phyloP scores from a whole-genome alignment of 35 echinoderm and acorn worm species.

The Stichopus chloronotus region DNA sequence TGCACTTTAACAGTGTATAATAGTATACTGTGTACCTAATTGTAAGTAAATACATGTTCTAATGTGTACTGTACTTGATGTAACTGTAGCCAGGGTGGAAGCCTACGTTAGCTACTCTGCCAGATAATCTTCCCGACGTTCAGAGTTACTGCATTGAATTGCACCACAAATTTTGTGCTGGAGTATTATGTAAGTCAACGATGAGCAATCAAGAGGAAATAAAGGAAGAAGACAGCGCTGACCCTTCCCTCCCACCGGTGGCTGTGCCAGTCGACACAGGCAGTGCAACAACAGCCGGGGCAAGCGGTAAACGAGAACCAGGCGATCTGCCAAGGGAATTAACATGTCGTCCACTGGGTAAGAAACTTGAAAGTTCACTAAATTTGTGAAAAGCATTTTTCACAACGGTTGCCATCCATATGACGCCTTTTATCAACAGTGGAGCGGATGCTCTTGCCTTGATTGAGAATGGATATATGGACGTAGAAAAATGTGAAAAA shows the following conservation, averaged over 20 bases:
- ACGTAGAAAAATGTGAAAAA: no score
- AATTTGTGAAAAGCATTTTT: no score
- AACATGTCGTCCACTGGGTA: slow-evolving; percentile 81
- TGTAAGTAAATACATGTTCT: no score
- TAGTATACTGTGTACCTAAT: no score
- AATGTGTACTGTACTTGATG: background rate
- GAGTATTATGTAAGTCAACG: background rate
- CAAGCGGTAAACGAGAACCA: slow-evolving; percentile 51
- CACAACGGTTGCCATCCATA: no score
- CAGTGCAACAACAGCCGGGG: background rate
- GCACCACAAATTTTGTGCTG: background rate
- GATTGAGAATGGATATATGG: no score
- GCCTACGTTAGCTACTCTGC: background rate
- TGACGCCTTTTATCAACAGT: no score
- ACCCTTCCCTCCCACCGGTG: no score
- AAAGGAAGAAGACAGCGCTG: background rate
- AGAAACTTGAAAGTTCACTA: background rate
- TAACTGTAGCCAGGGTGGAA: background rate
- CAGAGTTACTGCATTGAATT: background rate
- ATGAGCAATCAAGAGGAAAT: slow-evolving; percentile 17
- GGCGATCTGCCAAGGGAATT: slow-evolving; percentile 80
- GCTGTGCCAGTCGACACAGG: background rate
- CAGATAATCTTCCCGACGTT: background rate
- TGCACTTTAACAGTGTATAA: no score
- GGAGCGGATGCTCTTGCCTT: no score